Evolutionary conservation across 2,113 vertebrate genomes (phyloP).

Genomic region (Mixornis gularis): DNA sequence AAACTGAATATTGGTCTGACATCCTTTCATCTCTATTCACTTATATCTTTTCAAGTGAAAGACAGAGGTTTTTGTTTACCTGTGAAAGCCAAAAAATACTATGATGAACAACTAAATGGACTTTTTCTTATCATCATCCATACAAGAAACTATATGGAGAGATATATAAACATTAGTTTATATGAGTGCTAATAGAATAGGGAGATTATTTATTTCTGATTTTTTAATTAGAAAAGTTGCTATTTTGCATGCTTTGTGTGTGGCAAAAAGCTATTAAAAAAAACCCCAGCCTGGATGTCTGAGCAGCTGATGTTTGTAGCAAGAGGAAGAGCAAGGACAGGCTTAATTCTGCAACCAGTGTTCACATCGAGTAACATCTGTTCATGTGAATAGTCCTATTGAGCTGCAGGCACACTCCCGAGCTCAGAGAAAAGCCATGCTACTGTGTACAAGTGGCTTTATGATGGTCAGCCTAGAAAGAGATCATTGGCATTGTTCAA

Average conservation of each 20-base stretch:
- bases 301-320: slow-evolving; percentile 54
- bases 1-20: not conserved
- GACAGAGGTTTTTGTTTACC: not conserved
- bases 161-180: not conserved
- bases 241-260: not conserved
- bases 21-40: not conserved
- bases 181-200: not conserved
- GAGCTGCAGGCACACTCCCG: slow-evolving; percentile 9
- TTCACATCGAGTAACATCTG: slow-evolving; percentile 55
- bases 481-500: slow-evolving; percentile 3
- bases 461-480: slow-evolving; percentile 5
- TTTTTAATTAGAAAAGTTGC: not conserved
- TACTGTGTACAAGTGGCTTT: slow-evolving; percentile 10
- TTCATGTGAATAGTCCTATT: slow-evolving; percentile 54
- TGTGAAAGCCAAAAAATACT: not conserved
- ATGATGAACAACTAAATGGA: not conserved
- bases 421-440: slow-evolving; percentile 5
- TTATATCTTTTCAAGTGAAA: not conserved
- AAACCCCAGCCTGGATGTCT: not conserved
- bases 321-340: slow-evolving; percentile 45
- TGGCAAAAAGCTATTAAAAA: not conserved
- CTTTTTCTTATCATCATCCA: not conserved
- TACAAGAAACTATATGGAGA: not conserved
- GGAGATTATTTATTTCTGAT: not conserved
- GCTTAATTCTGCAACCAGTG: slow-evolving; percentile 33